Conservation (phyloP, 2,888 invertebrate genomes). For the Automeris io region DNA sequence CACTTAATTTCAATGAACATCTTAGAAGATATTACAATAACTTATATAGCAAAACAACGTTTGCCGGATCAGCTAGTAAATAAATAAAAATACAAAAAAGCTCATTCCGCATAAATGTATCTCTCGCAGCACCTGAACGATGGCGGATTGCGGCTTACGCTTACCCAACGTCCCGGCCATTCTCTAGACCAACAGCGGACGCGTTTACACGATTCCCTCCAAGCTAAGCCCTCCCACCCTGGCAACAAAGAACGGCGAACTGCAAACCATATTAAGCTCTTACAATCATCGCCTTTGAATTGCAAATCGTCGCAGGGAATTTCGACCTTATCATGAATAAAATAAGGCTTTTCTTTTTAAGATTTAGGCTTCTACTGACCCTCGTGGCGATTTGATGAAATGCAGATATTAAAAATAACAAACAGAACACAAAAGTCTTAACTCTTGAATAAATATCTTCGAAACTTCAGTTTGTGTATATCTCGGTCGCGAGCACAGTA, state of each 20-base stretch:
- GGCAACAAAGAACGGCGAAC: constrained; percentile 13
- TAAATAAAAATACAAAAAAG: constrained; percentile 26
- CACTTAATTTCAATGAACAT: too few relatives aligned
- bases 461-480: too few relatives aligned
- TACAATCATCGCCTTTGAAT: constrained; percentile 1
- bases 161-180: constrained; percentile 48
- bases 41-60: too few relatives aligned
- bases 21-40: too few relatives aligned
- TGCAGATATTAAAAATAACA: constrained; percentile 46
- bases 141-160: constrained; percentile 66
- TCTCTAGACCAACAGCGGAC: constrained; percentile 4
- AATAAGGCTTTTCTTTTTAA: not conserved
- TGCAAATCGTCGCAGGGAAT: not conserved
- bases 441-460: too few relatives aligned
- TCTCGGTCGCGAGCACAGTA: too few relatives aligned
- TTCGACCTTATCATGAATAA: not conserved
- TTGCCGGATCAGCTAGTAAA: too few relatives aligned
- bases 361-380: not conserved
- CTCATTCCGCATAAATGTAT: constrained; percentile 33
- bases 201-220: constrained; percentile 7
- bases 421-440: constrained; percentile 15
- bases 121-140: constrained; percentile 56
- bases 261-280: not conserved
- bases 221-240: constrained; percentile 20
- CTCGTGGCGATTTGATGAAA: constrained; percentile 22